Base-by-base conservation (phyloP, 2,113 vertebrate species). In the Propithecus coquereli region DNA sequence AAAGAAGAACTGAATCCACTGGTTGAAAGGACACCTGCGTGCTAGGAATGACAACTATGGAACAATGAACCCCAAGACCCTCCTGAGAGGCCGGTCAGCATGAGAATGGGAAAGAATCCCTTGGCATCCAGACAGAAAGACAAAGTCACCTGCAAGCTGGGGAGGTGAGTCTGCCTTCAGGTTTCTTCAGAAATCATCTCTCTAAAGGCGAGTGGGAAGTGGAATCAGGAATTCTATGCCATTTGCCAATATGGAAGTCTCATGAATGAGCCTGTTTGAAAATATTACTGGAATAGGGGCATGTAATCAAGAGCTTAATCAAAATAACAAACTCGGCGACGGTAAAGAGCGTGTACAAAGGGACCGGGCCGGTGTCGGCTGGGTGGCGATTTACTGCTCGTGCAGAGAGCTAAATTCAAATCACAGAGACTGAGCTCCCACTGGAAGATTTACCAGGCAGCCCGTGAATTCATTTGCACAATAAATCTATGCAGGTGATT, bases 251-350 rank as follows among this genome's bases (percentile, higher is more conserved):
- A 52, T 0, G 8, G 7, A 18, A 82, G 50, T 59, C 43, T 22
- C 3, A 9, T 2, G 37, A 71, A 47, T 14, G 37, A 61, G 17
- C 11, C 43, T 63, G 84, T 63, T 37, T 32, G 43, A 54, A 52
- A 77, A 25, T 3, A 40, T 17, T 8, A 54, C 30, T 45, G 9
- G 22, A 63, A 45, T 2, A n/a, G 22, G n/a, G 57, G 52, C 16
- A 27, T 68, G 37, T 9, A 68, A 23, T 59, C 18, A 16, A 68
- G 11, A 25, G 8, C 45, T 65, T 47, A 45, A 45, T 61, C 14
- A 17, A 17, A 32, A 71, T 1, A 43, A 40, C 34, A 23, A 50
- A 65, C 14, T 22, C 0, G 5, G 22, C 2, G 23, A 34, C 0
- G 20, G 45, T 7, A n/a, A 32, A 57, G 30, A 52, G 3, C 71